Conservation (phyloP, 2,888 invertebrate species). For the Thelaira solivaga region DNA sequence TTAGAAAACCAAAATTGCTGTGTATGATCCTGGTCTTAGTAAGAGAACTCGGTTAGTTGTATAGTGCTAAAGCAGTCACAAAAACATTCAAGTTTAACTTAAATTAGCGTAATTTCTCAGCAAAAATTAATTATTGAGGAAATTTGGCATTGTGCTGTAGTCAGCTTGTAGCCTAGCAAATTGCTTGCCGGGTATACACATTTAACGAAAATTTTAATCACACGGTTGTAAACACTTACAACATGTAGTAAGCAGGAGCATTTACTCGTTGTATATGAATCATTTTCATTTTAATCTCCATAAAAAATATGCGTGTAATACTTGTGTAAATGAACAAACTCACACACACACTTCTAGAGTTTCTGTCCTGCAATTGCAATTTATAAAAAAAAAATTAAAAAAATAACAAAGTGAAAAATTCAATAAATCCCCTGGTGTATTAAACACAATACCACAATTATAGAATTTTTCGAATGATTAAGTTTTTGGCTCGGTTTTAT, state of each 20-base stretch:
- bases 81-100: no score
- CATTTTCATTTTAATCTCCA: conserved; percentile 46
- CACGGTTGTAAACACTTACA: neutral
- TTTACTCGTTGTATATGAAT: conserved; percentile 36
- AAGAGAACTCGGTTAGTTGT: no score
- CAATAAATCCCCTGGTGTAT: conserved; percentile 46
- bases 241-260: conserved; percentile 7
- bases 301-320: conserved; percentile 40
- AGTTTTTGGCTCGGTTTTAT: conserved; percentile 43
- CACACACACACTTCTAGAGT: neutral
- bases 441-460: conserved; percentile 54
- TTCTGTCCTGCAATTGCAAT: conserved; percentile 1
- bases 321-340: conserved; percentile 26
- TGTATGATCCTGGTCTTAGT: no score
- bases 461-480: conserved; percentile 55
- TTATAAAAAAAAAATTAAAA: neutral
- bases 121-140: no score
- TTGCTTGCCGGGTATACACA: no score
- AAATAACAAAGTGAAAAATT: conserved; percentile 22
- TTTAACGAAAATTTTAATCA: neutral
- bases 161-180: no score
- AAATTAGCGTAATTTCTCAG: no score
- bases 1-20: no score
- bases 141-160: no score
- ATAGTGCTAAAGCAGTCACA: no score